Base-by-base conservation (phyloP, 2,888 invertebrate genomes). In the Teinopalpus imperialis region DNA sequence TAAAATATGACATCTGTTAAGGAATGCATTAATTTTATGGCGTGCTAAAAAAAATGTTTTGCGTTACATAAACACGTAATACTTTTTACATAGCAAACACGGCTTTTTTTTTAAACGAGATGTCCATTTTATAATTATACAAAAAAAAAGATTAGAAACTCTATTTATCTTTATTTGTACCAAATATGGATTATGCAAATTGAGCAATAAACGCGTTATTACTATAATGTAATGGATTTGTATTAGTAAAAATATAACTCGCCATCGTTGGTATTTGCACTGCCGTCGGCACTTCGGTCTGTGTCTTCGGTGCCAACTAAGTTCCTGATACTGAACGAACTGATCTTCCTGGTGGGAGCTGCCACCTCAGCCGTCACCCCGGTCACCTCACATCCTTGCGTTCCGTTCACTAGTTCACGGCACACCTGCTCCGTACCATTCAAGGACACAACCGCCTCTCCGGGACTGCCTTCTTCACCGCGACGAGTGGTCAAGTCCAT, bases 401-500 rank as follows among this genome's bases (percentile, higher is more conserved):
- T 63, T 60, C 80, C 80, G 49, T 79, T 79, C 67, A 76, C 69
- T 59, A 66, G 49, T 37, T 71, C 74, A 54, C 73, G 61, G 54
- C 74, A 77, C 75, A 69, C 65, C 64, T 71, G 67, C 52, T 69
- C 75, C 54, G 63, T 65, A 47, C 76, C 80, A 57, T 74, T 77
- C 57, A 32, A 9, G 4, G 69, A 48, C 49, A 69, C 54, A 48
- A 66, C 58, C 45, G 53, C 39, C 34, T 62, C 64, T 43, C 57
- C 61, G 20, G 56, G 56, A 44, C 60, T 63, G 10, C 72, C 81
- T 59, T 69, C 61, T 27, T 81, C 83, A 56, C 73, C 77, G 27
- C 87, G 78, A 50, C 88, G 83, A 52, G 86, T 88, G 13, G 87
- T 86, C 74, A 88, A 73, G 81, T 88, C 88, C 88, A 88, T 88